Conservation (phyloP, 2,888 invertebrate genomes). For the Drosophila ezoana region DNA sequence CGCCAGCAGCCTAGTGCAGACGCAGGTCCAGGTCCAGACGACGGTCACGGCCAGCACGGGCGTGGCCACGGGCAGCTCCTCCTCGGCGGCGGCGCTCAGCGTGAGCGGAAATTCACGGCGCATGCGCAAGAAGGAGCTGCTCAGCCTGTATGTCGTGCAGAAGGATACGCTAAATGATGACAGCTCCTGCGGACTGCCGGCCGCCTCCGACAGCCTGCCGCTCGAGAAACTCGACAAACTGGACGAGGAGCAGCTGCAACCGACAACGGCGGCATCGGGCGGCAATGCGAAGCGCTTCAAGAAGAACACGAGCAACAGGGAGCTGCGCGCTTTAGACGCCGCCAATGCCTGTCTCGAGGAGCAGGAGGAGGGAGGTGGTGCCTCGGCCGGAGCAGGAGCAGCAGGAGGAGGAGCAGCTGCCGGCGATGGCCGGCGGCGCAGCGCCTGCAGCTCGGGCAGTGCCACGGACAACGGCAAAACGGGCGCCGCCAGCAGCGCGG, state of each 20-base stretch:
- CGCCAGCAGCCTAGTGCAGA: slow-evolving; percentile 59
- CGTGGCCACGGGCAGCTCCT: slow-evolving; percentile 65
- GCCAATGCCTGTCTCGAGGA: slow-evolving; percentile 87
- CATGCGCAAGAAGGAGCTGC: slow-evolving; percentile 95
- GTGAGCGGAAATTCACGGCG: slow-evolving; percentile 88
- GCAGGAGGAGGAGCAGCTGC: slow-evolving; percentile 30
- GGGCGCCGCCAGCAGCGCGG: slow-evolving; percentile 80
- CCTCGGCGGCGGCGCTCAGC: slow-evolving; percentile 38
- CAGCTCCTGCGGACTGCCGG: slow-evolving; percentile 86
- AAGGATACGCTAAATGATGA: slow-evolving; percentile 93
- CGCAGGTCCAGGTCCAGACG: slow-evolving; percentile 72
- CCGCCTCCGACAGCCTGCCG: slow-evolving; percentile 82
- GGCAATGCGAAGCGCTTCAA: slow-evolving; percentile 86
- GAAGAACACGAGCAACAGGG: slow-evolving; percentile 85
- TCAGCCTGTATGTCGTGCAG: slow-evolving; percentile 93
- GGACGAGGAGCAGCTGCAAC: slow-evolving; percentile 90
- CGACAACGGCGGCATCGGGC: slow-evolving; percentile 81
- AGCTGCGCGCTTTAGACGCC: slow-evolving; percentile 88
- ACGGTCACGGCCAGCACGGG: slow-evolving; percentile 65
- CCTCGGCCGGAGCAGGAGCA: slow-evolving; percentile 74
- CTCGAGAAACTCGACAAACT: slow-evolving; percentile 89
- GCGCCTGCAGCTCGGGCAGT: slow-evolving; percentile 85
- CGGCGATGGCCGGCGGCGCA: slow-evolving; percentile 85
- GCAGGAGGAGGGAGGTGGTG: slow-evolving; percentile 49
- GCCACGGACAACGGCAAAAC: slow-evolving; percentile 76